Base-by-base conservation (phyloP, 2,797 vertebrate species). In the Zalophus californianus region DNA sequence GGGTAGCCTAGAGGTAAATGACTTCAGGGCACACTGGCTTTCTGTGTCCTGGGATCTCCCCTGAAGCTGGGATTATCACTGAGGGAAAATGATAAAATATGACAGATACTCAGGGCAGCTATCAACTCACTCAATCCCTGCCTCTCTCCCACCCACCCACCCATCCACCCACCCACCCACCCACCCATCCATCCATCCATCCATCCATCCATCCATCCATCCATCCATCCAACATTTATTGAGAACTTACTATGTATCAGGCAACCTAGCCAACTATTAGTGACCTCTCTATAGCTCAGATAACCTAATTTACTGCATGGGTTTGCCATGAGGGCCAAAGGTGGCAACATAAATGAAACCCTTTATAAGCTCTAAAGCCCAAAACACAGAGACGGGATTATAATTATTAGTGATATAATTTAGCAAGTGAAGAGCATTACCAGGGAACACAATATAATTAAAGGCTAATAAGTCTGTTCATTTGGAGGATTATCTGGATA, bases 291-390 rank as follows among this genome's bases (percentile, higher is more conserved):
- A 48, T 90, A 86, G n/a, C 41, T 86, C 14, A 38, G 38, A 52
- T 1, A 75, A 25, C 21, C 23, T 90, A 92, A 92, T 72, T 85
- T n/a, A 35, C 9, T 68, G 16, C 35, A 32, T 44, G 29, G 7
- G 3, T 18, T 95, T 44, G 15, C 64, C 80, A 10, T 84, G 25
- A 80, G 50, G 35, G 25, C 58, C n/a, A 73, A 93, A 96, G 82
- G 73, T 54, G 91, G 95, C 60, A 62, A 70, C 5, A 8, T 56
- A 66, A 70, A 88, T 70, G 35, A 82, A 75, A 86, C 2, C 29
- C 73, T 72, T 86, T 97, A 73, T 38, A 92, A 96, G 95, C 35
- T 90, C 29, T 84, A 41, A 41, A 73, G 41, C 68, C 54, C 10
- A 54, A 88, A 95, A 87, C 50, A 50, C 29, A 48, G 7, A 54